Conservation (phyloP, 2,797 vertebrate genomes). For the Xenops minutus region DNA sequence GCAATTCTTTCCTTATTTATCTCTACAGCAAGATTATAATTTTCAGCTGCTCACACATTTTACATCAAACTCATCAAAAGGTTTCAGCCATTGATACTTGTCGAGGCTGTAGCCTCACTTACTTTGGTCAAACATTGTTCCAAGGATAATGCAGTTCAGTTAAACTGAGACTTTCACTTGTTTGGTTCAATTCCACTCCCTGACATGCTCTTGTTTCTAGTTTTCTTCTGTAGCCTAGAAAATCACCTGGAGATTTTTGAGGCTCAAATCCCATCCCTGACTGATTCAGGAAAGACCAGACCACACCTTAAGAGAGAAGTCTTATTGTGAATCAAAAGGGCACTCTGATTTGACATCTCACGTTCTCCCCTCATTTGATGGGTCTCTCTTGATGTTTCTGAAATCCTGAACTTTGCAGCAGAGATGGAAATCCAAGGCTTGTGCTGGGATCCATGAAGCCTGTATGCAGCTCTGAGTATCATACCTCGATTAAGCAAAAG, state of each 20-base stretch:
- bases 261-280: background rate
- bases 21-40: background rate
- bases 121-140: background rate
- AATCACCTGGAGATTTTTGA: background rate
- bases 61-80: background rate
- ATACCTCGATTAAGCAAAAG: background rate
- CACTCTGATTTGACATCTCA: background rate
- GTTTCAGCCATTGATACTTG: background rate
- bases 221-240: background rate
- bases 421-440: fast-evolving
- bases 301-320: background rate
- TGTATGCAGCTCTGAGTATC: background rate
- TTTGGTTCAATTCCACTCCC: background rate
- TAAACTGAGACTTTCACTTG: background rate
- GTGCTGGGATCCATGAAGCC: background rate
- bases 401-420: background rate
- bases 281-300: background rate
- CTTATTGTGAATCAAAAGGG: background rate
- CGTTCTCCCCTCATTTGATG: background rate
- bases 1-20: background rate
- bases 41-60: background rate
- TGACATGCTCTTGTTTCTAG: background rate
- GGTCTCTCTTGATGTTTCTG: background rate
- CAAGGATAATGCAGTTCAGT: background rate
- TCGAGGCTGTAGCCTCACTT: background rate